A percentile compares a stretch with the other conserved stretches of the same genome.
phyloP scores from a whole-genome alignment of 2,888 invertebrate species.

The Dryococelus australis region DNA sequence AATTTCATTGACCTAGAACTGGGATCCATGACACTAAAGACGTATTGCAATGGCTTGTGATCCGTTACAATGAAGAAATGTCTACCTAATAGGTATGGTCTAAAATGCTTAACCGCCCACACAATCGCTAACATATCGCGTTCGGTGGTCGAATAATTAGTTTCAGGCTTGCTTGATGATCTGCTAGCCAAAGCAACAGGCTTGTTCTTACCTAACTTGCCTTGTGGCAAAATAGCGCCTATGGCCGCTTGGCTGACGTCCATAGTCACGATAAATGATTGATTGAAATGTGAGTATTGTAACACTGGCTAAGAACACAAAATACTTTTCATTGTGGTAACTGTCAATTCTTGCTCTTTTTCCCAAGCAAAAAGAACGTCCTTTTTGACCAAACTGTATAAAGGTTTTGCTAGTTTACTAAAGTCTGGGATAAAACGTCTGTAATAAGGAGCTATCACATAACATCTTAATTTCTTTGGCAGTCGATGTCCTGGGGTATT shows the following conservation, averaged over 20 bases:
- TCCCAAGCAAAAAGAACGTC: not conserved
- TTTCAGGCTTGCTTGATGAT: constrained; percentile 46
- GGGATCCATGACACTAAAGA: constrained; percentile 53
- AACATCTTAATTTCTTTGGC: constrained; percentile 49
- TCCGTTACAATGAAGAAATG: constrained; percentile 52
- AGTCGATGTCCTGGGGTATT: constrained; percentile 46
- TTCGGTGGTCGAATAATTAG: constrained; percentile 49
- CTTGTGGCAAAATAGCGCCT: constrained; percentile 49
- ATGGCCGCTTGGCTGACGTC: constrained; percentile 49
- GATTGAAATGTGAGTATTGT: constrained; percentile 50
- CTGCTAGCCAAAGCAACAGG: constrained; percentile 51
- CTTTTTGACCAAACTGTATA: constrained; percentile 45
- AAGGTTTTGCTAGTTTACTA: constrained; percentile 50
- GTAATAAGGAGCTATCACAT: constrained; percentile 55
- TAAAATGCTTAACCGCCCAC: constrained; percentile 49
- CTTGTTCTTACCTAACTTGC: constrained; percentile 44
- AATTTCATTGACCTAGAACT: constrained; percentile 39
- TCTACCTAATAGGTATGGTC: constrained; percentile 52
- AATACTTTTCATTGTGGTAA: constrained; percentile 28
- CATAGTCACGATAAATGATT: constrained; percentile 38
- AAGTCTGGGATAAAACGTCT: constrained; percentile 55
- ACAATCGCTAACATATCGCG: constrained; percentile 51
- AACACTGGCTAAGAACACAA: constrained; percentile 43
- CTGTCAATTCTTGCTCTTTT: not conserved
- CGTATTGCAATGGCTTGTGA: constrained; percentile 53